phyloP scores from a whole-genome alignment of 2,888 invertebrate species.

The Hololepta plana region DNA sequence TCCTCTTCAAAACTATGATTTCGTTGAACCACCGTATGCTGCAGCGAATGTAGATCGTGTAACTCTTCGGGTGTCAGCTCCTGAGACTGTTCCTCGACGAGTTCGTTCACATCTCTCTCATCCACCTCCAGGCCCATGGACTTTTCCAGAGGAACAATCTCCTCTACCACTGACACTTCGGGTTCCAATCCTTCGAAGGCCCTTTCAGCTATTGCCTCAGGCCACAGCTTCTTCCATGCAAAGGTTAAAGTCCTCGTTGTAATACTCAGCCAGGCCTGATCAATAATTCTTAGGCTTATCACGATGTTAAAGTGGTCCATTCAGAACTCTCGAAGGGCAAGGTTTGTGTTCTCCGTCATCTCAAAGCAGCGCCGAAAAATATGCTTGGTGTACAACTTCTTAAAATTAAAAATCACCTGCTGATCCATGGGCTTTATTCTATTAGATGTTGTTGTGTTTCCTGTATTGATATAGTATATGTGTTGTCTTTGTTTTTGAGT shows the following conservation, averaged over 20 bases:
- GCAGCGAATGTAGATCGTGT: conserved; percentile 6
- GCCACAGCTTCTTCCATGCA: conserved; percentile 11
- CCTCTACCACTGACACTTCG: conserved; percentile 11
- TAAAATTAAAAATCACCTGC: conserved; percentile 13
- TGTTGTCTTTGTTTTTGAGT: too few relatives aligned
- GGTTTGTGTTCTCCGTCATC: conserved; percentile 13
- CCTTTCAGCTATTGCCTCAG: conserved; percentile 13
- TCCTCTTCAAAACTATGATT: conserved; percentile 8
- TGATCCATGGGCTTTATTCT: too few relatives aligned
- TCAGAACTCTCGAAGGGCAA: conserved; percentile 17
- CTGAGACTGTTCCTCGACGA: conserved; percentile 9
- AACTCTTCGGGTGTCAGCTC: conserved; percentile 7
- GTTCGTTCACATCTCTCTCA: conserved; percentile 10
- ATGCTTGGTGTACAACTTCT: conserved; percentile 17
- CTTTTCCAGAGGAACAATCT: conserved; percentile 12
- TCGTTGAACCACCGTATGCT: conserved; percentile 8
- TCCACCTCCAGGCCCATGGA: conserved; percentile 12
- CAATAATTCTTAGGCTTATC: conserved; percentile 13
- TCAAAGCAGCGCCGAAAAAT: conserved; percentile 15
- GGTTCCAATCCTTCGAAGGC: conserved; percentile 18
- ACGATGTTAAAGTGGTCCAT: conserved; percentile 18
- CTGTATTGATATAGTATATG: too few relatives aligned
- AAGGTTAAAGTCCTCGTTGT: conserved; percentile 9
- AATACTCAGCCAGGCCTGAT: conserved; percentile 11
- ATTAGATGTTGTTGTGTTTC: too few relatives aligned